These are phyloP conservation scores for Eurosta solidaginis DNA, from an alignment of 1,140 invertebrate genomes.

Conservation along the genomic window DNA sequence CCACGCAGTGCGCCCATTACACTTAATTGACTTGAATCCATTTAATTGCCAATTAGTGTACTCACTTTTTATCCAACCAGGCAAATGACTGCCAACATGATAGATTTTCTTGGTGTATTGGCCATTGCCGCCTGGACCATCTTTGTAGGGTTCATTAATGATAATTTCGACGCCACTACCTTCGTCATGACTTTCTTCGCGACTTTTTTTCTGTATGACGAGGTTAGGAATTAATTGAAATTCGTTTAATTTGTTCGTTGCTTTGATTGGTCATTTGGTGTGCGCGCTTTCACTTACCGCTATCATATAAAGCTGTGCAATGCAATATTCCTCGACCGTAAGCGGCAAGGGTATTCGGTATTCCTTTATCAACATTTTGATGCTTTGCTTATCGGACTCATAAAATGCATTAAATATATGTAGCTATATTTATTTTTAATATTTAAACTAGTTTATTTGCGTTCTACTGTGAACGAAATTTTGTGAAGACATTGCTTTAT, in stretches of 20 bases:
- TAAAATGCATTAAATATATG: no score
- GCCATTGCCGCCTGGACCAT: conserved; percentile 87
- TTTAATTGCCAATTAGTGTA: no score
- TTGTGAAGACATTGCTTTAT: no score
- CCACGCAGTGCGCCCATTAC: no score
- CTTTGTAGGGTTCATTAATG: conserved; percentile 93
- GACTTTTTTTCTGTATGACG: conserved; percentile 86
- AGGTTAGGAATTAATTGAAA: neutral
- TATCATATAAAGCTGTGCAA: conserved; percentile 99
- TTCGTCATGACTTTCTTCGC: conserved; percentile 92
- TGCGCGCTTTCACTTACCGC: conserved; percentile 84
- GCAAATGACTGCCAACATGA: conserved; percentile 96
- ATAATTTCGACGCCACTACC: conserved; percentile 98
- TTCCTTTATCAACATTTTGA: conserved; percentile 93
- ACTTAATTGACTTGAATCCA: no score
- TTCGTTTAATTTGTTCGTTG: no score
- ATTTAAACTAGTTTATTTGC: no score
- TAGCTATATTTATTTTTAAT: no score
- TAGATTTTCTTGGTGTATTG: conserved; percentile 99
- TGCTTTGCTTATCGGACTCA: no score
- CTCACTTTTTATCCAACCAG: conserved; percentile 73
- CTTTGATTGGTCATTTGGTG: no score
- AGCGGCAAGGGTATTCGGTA: conserved; percentile 97
- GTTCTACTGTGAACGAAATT: no score
- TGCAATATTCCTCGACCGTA: conserved; percentile 97